Conservation (phyloP, 2,113 vertebrate species). For the Sinosuthora webbiana region DNA sequence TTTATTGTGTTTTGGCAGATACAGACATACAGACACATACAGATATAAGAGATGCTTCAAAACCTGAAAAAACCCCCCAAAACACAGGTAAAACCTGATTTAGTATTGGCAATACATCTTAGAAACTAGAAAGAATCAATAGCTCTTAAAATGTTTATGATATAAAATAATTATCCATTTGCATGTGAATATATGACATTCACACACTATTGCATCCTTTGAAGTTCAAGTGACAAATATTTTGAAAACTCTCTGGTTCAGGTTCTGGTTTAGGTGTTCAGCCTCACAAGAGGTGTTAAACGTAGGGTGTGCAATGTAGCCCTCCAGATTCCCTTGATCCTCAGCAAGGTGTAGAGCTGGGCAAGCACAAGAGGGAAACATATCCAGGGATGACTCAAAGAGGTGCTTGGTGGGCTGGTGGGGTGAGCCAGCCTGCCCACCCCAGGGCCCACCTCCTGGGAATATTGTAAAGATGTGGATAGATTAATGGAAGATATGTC, state of each 20-base stretch:
- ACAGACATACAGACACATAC: not conserved
- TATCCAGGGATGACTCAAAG: not conserved
- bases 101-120: not conserved
- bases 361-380: rapidly evolving
- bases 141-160: not conserved
- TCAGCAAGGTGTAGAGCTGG: not conserved
- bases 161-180: not conserved
- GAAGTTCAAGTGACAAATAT: not conserved
- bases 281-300: no score
- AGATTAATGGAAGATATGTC: rapidly evolving
- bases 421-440: not conserved
- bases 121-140: not conserved
- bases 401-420: not conserved
- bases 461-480: not conserved
- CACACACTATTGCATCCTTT: not conserved
- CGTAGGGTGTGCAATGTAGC: no score
- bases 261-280: not conserved
- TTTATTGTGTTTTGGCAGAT: not conserved
- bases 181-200: not conserved
- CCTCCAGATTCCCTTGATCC: not conserved
- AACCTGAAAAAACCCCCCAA: not conserved
- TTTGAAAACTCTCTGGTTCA: not conserved
- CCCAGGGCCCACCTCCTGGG: not conserved
- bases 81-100: not conserved
- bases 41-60: not conserved